These are phyloP conservation scores for Bubo bubo DNA, from an alignment of 2,113 vertebrate species.

Conservation along the genomic window DNA sequence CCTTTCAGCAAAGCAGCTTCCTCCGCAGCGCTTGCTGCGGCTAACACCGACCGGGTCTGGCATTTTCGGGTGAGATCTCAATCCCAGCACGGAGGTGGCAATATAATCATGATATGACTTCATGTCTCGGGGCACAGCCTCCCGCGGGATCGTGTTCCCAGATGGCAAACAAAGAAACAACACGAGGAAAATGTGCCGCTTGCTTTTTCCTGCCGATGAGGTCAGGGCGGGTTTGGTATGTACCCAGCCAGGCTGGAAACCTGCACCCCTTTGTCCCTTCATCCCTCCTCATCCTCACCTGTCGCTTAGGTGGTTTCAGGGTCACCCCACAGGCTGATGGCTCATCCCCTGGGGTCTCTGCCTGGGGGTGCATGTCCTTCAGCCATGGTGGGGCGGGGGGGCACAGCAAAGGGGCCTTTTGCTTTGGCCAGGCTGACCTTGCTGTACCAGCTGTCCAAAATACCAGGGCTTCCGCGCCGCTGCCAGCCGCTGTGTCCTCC, in stretches of 20 bases:
- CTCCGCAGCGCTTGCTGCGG: background rate
- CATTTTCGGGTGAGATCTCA: background rate
- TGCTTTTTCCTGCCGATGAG: background rate
- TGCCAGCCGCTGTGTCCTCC: constrained; percentile 27
- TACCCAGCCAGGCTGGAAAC: background rate
- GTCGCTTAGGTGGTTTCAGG: accelerated
- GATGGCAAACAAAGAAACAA: background rate
- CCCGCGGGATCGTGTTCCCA: background rate
- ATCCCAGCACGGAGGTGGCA: background rate
- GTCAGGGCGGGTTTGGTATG: background rate
- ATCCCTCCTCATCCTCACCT: background rate
- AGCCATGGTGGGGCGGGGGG: accelerated
- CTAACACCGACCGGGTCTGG: background rate
- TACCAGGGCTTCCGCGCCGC: background rate
- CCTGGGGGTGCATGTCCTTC: background rate
- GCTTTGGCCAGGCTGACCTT: constrained; percentile 28
- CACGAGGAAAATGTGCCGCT: background rate
- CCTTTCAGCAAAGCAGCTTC: background rate
- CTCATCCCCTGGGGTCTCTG: background rate
- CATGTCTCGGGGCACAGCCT: background rate
- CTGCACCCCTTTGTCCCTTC: background rate
- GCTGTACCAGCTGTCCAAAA: constrained; percentile 53
- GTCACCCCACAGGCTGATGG: background rate
- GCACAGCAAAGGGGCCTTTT: background rate
- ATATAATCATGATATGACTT: background rate